Percentiles rank a stretch among this genome's conserved stretches.
Conservation (phyloP, 1,140 invertebrate species). For the Anastrepha obliqua region DNA sequence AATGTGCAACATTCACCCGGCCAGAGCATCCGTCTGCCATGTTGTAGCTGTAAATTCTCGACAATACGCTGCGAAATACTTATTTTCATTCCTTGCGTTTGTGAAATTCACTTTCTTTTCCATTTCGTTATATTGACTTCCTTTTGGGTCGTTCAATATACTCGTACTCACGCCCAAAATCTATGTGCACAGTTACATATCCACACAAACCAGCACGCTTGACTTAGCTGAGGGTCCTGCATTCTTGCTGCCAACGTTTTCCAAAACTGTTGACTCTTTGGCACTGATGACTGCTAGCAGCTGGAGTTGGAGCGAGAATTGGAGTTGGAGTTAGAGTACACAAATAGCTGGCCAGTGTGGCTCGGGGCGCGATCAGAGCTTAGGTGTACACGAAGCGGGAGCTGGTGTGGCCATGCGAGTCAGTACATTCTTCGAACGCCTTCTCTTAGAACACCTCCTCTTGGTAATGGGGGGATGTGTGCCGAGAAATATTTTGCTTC, state of each 20-base stretch:
- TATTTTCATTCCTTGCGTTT: slow-evolving; percentile 35
- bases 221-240: background rate
- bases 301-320: background rate
- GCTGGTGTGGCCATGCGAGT: background rate
- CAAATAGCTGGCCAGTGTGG: background rate
- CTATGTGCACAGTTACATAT: background rate
- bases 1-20: slow-evolving; percentile 41
- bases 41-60: slow-evolving; percentile 5
- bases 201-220: background rate
- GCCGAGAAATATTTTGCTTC: background rate
- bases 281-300: slow-evolving; percentile 27
- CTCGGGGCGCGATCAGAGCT: background rate
- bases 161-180: background rate
- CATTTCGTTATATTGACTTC: slow-evolving; percentile 21
- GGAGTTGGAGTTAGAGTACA: slow-evolving; percentile 7
- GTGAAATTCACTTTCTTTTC: background rate
- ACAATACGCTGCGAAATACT: slow-evolving; percentile 38
- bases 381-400: background rate
- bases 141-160: slow-evolving; percentile 11
- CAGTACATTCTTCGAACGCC: background rate
- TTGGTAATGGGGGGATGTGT: background rate
- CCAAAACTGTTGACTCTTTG: slow-evolving; percentile 45
- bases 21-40: slow-evolving; percentile 2
- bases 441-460: background rate
- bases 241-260: background rate